These are phyloP conservation scores for Drosophila malerkotliana DNA, from an alignment of 1,140 invertebrate genomes.

Conservation along the genomic window DNA sequence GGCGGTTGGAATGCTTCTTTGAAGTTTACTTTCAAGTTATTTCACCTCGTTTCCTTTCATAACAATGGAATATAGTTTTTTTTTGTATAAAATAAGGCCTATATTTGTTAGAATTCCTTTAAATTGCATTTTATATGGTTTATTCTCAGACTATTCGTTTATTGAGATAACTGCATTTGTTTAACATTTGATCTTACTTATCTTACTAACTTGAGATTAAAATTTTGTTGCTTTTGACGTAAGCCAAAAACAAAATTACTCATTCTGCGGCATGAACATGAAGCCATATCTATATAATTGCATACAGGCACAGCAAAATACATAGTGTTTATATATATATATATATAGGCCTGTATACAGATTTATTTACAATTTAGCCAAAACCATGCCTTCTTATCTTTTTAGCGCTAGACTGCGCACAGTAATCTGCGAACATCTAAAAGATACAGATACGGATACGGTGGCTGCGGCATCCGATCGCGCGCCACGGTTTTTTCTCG, in stretches of 20 bases:
- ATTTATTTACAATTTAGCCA: slow-evolving; percentile 57
- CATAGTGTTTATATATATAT: neutral
- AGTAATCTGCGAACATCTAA: slow-evolving; percentile 75
- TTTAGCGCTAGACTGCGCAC: slow-evolving; percentile 68
- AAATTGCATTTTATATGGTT: neutral
- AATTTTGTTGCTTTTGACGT: slow-evolving; percentile 40
- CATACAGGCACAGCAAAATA: slow-evolving; percentile 6
- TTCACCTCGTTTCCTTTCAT: neutral
- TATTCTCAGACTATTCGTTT: neutral
- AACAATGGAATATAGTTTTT: neutral
- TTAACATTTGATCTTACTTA: slow-evolving; percentile 30
- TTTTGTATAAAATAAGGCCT: neutral
- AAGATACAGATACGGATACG: slow-evolving; percentile 53
- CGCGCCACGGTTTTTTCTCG: slow-evolving; percentile 23
- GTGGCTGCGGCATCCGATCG: slow-evolving; percentile 60
- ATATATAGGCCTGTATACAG: slow-evolving; percentile 4
- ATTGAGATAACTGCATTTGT: slow-evolving; percentile 13
- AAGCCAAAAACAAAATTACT: slow-evolving; percentile 48
- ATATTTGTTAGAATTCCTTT: neutral
- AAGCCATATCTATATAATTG: slow-evolving; percentile 25
- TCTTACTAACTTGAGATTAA: slow-evolving; percentile 43
- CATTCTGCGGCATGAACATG: slow-evolving; percentile 50
- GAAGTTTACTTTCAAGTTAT: slow-evolving; percentile 7
- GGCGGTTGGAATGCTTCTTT: slow-evolving; percentile 9
- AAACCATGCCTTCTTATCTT: slow-evolving; percentile 70